Base-by-base conservation (phyloP, 1,140 invertebrate species). In the Latrodectus geometricus region DNA sequence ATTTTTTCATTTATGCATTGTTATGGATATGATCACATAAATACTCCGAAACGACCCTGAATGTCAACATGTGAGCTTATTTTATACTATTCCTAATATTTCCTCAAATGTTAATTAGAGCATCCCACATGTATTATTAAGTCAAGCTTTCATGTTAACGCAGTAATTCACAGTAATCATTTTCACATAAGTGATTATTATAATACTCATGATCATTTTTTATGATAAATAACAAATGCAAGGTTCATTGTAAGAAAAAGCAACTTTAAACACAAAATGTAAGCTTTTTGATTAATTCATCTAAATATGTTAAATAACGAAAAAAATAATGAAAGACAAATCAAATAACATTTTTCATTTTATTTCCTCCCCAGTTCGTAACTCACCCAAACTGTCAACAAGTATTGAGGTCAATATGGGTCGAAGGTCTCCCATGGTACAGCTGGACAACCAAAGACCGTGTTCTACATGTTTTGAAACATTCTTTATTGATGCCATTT, bases 301-400 rank as follows among this genome's bases (percentile, higher is more conserved):
- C 9, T 65, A 65, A 61, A 61, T 14, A 61, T 61, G 5, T 12
- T 0, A 14, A 65, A 65, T 65, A 65, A 65, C 14, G 12, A 7
- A 65, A 9, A 0, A 65, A 65, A 15, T 35, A 35, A 35, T 35
- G 35, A 35, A 35, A 35, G 35, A 5, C 1, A 35, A 35, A 35
- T 35, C 35, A 15, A 65, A 49, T 20, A 17, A 50, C 50, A 66
- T 52, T 35, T 66, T 66, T 35, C 14, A 15, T 35, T 1, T 35
- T 5, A 35, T 14, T 66, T 48, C 20, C 9, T 72, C 80, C 75
- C 15, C 54, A 91, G 91, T 91, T 91, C 89, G 91, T 91, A 11
- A 90, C 91, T 9, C 91, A 91, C 82, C 89, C 91, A 9, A 91
- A 90, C 69, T 91, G 91, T 78, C 91, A 91, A 86, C 91, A 91